phyloP scores from a whole-genome alignment of 2,888 invertebrate species.

The Serrognathus titanus region DNA sequence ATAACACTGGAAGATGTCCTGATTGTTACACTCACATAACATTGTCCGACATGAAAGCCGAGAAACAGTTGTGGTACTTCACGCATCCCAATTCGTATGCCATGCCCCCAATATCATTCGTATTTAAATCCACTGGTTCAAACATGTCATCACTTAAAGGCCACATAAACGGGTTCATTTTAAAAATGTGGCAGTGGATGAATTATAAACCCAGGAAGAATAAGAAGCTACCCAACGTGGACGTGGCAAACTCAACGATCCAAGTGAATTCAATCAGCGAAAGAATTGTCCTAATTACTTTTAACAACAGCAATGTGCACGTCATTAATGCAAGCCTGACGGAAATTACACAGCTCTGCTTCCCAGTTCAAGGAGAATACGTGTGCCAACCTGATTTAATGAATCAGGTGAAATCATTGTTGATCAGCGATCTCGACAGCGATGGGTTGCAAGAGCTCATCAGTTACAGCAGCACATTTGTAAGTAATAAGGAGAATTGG shows the following conservation, averaged over 20 bases:
- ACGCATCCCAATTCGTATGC: constrained; percentile 67
- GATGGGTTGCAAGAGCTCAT: constrained; percentile 76
- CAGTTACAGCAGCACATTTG: constrained; percentile 65
- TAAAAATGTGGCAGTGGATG: constrained; percentile 82
- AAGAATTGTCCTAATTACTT: constrained; percentile 72
- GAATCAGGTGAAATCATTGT: constrained; percentile 68
- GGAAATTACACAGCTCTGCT: constrained; percentile 74
- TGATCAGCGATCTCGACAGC: constrained; percentile 71
- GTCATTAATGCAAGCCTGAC: constrained; percentile 76
- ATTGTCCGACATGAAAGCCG: constrained; percentile 56
- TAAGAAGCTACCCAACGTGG: neutral
- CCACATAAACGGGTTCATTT: constrained; percentile 68
- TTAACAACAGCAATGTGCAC: constrained; percentile 69
- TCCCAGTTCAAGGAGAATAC: constrained; percentile 43
- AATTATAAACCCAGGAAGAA: constrained; percentile 31
- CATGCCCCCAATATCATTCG: constrained; percentile 69
- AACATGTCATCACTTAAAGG: constrained; percentile 46
- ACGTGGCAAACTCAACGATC: constrained; percentile 11
- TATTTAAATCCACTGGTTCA: constrained; percentile 51
- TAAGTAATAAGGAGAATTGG: constrained; percentile 52
- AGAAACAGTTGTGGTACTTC: constrained; percentile 47
- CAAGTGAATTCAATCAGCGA: constrained; percentile 46
- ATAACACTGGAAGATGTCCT: constrained; percentile 71
- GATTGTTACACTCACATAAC: constrained; percentile 63
- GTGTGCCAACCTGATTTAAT: constrained; percentile 72